Evolutionary conservation across 2,888 invertebrate species (phyloP), one percentile per base, ranked within the genome.

Genomic region (Tanytarsus gracilentus): DNA sequence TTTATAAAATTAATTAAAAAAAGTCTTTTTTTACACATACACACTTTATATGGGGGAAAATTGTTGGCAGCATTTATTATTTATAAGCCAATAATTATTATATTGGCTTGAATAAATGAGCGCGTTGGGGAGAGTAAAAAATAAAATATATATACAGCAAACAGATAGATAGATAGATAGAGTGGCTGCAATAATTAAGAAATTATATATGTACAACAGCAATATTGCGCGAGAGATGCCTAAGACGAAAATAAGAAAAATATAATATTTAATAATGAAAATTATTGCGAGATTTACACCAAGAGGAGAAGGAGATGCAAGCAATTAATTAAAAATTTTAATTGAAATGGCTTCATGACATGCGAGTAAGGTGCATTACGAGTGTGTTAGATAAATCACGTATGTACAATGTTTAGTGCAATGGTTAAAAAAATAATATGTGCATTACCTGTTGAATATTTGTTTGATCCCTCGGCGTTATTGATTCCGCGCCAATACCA

Each of bases 401-500:
- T 25, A 23, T 36, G 11, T 25, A 39, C 8, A 1, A 1, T 50
- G 23, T n/a, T 26, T 14, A 50, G 33, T 23, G 14, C 6, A 33
- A 27, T 21, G 16, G 29, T 21, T 23, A 18, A 25, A 18, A 30
- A 30, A 30, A 30, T n/a, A n/a, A n/a, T n/a, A n/a, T n/a, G n/a
- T n/a, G n/a, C n/a, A n/a, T 79, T 78, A 90, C 90, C 88, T 89
- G 90, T 78, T 89, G 90, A 68, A 90, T 83, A 72, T 88, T 84
- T 71, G 88, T 86, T 77, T 91, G 90, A 76, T 90, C 90, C 69
- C 90, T 79, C 64, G 93, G 92, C 63, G 93, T 93, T 72, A 92
- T 90, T 66, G 92, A 89, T 71, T 93, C 91, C 36, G 92, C 89
- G 64, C 95, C 95, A 70, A 96, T 95, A 65, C 96, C 96, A 71